Evolutionary conservation across 2,113 vertebrate genomes (phyloP).

Genomic region (Micromys minutus): DNA sequence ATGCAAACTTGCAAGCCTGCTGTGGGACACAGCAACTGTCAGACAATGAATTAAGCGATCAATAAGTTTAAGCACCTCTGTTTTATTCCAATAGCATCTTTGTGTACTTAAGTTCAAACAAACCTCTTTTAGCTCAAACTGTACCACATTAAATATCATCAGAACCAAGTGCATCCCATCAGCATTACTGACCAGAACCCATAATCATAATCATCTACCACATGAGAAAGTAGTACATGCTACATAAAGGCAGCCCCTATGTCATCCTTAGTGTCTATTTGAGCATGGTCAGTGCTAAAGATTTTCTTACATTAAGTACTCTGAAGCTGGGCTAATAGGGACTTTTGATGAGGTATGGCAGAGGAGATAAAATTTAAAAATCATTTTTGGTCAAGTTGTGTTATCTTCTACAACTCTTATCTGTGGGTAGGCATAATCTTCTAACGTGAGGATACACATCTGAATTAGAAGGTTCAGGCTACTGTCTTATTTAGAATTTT

Average conservation of each 20-base stretch:
- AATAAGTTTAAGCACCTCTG: neutral
- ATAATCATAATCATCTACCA: neutral
- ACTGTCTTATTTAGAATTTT: too few species aligned
- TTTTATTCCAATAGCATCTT: neutral
- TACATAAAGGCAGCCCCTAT: neutral
- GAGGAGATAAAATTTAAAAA: neutral
- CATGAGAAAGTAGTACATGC: fast-evolving
- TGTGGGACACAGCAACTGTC: neutral
- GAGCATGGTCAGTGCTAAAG: neutral
- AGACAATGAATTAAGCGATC: neutral
- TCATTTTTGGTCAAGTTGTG: neutral
- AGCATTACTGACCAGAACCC: neutral
- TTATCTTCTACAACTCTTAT: neutral
- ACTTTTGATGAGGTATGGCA: neutral
- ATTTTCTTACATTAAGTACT: neutral
- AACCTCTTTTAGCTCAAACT: neutral
- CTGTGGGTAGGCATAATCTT: neutral
- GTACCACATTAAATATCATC: neutral
- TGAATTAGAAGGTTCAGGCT: neutral
- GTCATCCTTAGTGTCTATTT: neutral
- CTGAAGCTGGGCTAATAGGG: neutral
- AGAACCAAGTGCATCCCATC: neutral
- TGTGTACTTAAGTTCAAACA: neutral
- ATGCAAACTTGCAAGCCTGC: neutral
- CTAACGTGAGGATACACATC: neutral